Percentiles rank a stretch among this genome's conserved stretches.
Conservation (phyloP, 1,140 invertebrate species). For the Hetaerina americana region DNA sequence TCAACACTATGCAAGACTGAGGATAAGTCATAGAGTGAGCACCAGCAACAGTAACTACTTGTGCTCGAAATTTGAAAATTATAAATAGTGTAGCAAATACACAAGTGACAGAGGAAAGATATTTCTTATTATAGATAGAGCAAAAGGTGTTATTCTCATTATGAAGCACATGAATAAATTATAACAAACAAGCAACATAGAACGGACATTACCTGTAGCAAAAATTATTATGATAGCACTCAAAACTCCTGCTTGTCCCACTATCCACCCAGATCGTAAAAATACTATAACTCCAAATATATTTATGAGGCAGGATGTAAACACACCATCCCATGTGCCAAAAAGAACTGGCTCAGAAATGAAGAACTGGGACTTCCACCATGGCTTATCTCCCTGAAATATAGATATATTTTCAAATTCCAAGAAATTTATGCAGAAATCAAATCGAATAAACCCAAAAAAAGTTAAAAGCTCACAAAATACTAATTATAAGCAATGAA, state of each 20-base stretch:
- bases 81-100: no score
- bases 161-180: background rate
- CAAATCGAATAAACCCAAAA: no score
- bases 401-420: no score
- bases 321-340: conserved; percentile 96
- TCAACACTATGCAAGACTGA: no score
- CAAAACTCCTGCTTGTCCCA: conserved; percentile 83
- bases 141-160: background rate
- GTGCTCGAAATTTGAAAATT: no score
- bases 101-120: no score
- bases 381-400: conserved; percentile 58
- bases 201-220: conserved; percentile 52
- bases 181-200: background rate
- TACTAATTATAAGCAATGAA: no score
- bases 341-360: conserved; percentile 87
- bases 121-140: no score
- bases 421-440: no score
- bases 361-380: conserved; percentile 90
- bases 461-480: no score
- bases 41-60: no score
- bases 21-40: no score
- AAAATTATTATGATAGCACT: conserved; percentile 79
- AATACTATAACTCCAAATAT: conserved; percentile 96
- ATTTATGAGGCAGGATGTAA: conserved; percentile 88
- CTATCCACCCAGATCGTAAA: conserved; percentile 91